These are phyloP conservation scores for Porphyrio hochstetteri DNA, from an alignment of 2,113 vertebrate species.

Conservation along the genomic window DNA sequence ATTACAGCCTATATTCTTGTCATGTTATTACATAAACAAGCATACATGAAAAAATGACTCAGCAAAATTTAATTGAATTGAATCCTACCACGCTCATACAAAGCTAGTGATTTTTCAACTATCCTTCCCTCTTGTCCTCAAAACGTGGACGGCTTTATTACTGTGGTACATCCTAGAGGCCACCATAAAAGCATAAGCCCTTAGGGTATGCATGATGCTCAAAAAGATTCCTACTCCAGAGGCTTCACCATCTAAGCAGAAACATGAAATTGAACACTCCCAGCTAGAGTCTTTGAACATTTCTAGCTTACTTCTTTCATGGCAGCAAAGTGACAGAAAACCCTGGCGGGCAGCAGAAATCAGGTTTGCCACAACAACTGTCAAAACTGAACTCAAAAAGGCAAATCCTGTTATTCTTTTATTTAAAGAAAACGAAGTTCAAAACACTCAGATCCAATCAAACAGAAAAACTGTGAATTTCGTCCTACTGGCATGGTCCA, in stretches of 20 bases:
- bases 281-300: neutral
- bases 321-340: neutral
- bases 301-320: neutral
- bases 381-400: neutral
- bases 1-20: neutral
- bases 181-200: neutral
- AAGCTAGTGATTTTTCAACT: neutral
- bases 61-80: neutral
- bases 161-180: neutral
- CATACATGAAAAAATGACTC: neutral
- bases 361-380: neutral
- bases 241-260: neutral
- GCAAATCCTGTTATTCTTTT: neutral
- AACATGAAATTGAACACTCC: neutral
- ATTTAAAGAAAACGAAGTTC: neutral
- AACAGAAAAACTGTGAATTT: neutral
- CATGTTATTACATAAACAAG: neutral
- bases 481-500: neutral
- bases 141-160: neutral
- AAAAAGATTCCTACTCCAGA: neutral
- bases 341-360: neutral
- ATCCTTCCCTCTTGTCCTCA: neutral
- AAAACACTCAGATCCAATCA: neutral
- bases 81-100: neutral
- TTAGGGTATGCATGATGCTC: neutral